phyloP scores from a whole-genome alignment of 2,797 vertebrate genomes.

The Molossus alvarezi region DNA sequence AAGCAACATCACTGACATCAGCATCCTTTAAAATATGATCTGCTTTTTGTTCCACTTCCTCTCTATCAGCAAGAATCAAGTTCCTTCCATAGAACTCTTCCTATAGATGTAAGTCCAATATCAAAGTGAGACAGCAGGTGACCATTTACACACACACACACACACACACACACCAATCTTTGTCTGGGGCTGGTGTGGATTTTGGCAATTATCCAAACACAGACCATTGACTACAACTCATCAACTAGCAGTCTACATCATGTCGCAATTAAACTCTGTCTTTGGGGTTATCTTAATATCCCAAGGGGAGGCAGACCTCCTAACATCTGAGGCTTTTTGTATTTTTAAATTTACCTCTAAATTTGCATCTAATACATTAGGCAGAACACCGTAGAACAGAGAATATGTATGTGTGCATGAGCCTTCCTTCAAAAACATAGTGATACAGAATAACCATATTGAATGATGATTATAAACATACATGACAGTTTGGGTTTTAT shows the following conservation, averaged over 20 bases:
- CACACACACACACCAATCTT: background rate
- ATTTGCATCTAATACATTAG: conserved; percentile 73
- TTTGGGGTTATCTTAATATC: conserved; percentile 75
- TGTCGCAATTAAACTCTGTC: conserved; percentile 81
- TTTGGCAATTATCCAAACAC: conserved; percentile 71
- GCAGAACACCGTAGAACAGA: conserved; percentile 41
- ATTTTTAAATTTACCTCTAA: conserved; percentile 81
- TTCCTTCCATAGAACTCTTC: conserved; percentile 97
- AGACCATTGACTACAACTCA: conserved; percentile 41
- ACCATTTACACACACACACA: conserved; percentile 14
- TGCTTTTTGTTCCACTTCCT: conserved; percentile 96
- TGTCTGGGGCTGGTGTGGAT: background rate
- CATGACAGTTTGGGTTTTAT: background rate
- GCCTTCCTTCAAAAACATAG: conserved; percentile 38
- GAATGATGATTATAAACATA: background rate
- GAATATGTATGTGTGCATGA: conserved; percentile 46
- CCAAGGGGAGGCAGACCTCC: conserved; percentile 79
- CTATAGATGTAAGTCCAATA: conserved; percentile 88
- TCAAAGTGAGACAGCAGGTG: conserved; percentile 73
- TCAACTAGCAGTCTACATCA: conserved; percentile 59
- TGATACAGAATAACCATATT: conserved; percentile 48
- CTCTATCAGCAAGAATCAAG: conserved; percentile 96
- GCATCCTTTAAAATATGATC: conserved; percentile 96
- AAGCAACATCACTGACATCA: conserved; percentile 93
- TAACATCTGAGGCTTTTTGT: conserved; percentile 80